Evolutionary conservation across 2,888 invertebrate species (phyloP).

Genomic region (Lasiommata megera): DNA sequence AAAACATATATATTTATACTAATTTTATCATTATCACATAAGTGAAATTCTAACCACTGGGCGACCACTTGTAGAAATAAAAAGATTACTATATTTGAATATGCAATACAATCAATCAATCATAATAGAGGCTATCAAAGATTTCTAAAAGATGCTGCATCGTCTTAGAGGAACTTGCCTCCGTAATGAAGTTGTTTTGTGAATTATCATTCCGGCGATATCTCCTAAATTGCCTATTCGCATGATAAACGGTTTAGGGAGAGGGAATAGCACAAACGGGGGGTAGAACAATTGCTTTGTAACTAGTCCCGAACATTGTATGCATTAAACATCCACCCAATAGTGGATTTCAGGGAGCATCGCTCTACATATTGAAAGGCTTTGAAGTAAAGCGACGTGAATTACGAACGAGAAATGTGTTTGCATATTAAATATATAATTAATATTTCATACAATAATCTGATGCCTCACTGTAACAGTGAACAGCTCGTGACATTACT

Average conservation of each 20-base stretch:
- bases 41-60: no score
- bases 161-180: background rate
- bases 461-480: background rate
- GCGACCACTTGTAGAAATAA: no score
- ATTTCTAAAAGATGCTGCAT: background rate
- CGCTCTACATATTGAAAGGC: conserved; percentile 9
- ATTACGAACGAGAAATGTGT: conserved; percentile 1
- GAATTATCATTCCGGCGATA: conserved; percentile 12
- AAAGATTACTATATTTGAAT: background rate
- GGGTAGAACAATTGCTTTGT: conserved; percentile 34
- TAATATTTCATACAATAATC: background rate
- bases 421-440: background rate
- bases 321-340: conserved; percentile 24
- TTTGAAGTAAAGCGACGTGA: conserved; percentile 5
- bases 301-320: conserved; percentile 33
- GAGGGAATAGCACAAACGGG: conserved; percentile 26
- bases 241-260: conserved; percentile 28
- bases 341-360: conserved; percentile 22
- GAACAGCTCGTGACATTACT: no score
- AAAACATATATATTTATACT: no score
- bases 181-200: conserved; percentile 5
- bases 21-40: no score
- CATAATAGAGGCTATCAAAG: no score
- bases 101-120: no score
- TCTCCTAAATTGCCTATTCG: conserved; percentile 18